Base-by-base conservation (phyloP, 2,888 invertebrate species). In the Scotopteryx bipunctaria region DNA sequence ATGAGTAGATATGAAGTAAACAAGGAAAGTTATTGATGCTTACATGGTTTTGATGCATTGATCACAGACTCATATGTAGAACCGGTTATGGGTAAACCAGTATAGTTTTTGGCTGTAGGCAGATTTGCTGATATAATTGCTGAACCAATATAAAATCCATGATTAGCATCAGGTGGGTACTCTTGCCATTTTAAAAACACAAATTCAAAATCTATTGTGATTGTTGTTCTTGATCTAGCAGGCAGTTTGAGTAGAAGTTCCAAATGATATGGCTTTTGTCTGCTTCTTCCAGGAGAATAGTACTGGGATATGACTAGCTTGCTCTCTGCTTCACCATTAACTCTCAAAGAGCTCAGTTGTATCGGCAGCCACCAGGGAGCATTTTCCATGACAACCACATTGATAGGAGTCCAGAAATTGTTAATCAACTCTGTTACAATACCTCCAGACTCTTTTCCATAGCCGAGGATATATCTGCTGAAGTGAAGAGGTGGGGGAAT, bases 91-190 rank as follows among this genome's bases (percentile, higher is more conserved):
- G 96, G 95, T 35, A 96, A 76, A 13, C 95, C 93, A 0, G 96
- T 95, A 75, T 94, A 96, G 81, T 97, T 95, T 61, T 93, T 93
- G 4, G 95, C 95, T 42, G 94, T 91, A 0, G 97, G 96, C 59
- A 98, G 83, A 57, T 94, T 89, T 2, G 95, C 94, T 21, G 95
- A 93, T 51, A 99, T 93, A 36, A 97, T 92, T 11, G 98, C 96
- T 19, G 98, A 95, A 3, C 97, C 97, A 70, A 99, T 93, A 76
- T 98, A 98, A 84, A 99, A 98, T 0, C 99, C 99, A 86, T 99
- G 99, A 91, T 99, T 99, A 0, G 99, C 99, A 92, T 99, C 99
- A 0, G 99, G 99, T 8, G 99, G 99, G 86, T 99, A 99, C 81
- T 99, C 99, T 70, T 98, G 96, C 98, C 99, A 99, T 86, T 98